Evolutionary conservation across 1,140 invertebrate genomes (phyloP).

Genomic region (Caenorhabditis brenneri): DNA sequence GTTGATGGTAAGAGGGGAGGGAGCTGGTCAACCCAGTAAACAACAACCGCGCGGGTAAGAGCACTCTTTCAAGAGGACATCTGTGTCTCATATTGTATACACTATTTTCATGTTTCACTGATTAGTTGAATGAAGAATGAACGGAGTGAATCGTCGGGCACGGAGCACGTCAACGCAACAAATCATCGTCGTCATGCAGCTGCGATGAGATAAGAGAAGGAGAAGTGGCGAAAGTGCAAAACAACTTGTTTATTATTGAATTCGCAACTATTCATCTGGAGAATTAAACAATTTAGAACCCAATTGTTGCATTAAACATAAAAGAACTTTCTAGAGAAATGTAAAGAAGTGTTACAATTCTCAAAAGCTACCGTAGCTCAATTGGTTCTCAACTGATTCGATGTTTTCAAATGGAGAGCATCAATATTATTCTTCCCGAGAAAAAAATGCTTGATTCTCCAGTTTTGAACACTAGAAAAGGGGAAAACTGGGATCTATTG

Average conservation of each 20-base stretch:
- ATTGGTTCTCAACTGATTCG: too few relatives aligned
- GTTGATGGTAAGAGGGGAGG: not conserved
- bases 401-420: too few relatives aligned
- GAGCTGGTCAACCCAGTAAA: slow-evolving; percentile 17
- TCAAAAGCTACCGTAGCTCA: too few relatives aligned
- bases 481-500: too few relatives aligned
- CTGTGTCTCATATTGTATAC: slow-evolving; percentile 23
- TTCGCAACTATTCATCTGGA: not conserved
- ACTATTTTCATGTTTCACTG: slow-evolving; percentile 15
- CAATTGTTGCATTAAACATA: not conserved
- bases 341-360: too few relatives aligned
- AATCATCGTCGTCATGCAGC: slow-evolving; percentile 36
- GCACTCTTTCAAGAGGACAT: slow-evolving; percentile 22
- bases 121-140: slow-evolving; percentile 23
- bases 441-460: too few relatives aligned
- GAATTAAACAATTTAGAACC: not conserved
- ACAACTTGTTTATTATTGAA: slow-evolving; percentile 34
- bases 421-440: too few relatives aligned
- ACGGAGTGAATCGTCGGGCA: not conserved
- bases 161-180: slow-evolving; percentile 39
- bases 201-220: slow-evolving; percentile 20
- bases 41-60: slow-evolving; percentile 10
- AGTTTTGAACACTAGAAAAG: too few relatives aligned
- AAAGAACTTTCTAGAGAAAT: too few relatives aligned
- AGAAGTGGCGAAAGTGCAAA: not conserved